Conservation (phyloP, 2,113 vertebrate species). For the Condylura cristata region DNA sequence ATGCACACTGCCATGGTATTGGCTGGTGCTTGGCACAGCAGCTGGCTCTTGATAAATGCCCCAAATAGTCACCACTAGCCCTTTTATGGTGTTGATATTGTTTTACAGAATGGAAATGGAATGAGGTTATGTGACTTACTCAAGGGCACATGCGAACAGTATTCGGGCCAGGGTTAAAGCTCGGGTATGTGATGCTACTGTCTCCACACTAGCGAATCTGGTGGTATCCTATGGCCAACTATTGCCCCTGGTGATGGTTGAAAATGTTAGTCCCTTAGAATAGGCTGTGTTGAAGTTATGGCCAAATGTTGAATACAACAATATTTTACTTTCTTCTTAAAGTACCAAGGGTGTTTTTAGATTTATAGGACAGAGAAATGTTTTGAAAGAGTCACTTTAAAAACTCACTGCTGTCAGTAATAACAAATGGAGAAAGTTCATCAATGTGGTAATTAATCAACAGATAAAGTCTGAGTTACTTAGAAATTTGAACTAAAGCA, state of each 20-base stretch:
- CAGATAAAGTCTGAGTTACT: neutral
- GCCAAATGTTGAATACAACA: constrained; percentile 23
- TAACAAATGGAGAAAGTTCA: neutral
- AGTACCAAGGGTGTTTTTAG: neutral
- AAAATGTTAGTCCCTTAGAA: neutral
- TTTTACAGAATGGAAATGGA: neutral
- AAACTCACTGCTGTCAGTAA: neutral
- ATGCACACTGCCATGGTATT: accelerated
- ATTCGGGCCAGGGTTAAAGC: neutral
- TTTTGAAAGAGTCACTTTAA: neutral
- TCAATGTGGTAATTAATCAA: neutral
- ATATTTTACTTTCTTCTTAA: neutral
- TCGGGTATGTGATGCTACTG: neutral
- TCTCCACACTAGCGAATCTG: neutral
- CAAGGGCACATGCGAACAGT: neutral
- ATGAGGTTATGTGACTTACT: neutral
- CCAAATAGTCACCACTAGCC: neutral
- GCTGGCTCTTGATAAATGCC: neutral
- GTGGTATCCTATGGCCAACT: neutral
- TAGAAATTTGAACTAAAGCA: neutral
- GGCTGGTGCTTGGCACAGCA: neutral
- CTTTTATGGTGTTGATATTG: neutral
- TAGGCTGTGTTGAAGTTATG: neutral
- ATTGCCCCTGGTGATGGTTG: neutral
- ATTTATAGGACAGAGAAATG: neutral